phyloP scores from a whole-genome alignment of 2,797 vertebrate genomes.

The Danio aesculapii region DNA sequence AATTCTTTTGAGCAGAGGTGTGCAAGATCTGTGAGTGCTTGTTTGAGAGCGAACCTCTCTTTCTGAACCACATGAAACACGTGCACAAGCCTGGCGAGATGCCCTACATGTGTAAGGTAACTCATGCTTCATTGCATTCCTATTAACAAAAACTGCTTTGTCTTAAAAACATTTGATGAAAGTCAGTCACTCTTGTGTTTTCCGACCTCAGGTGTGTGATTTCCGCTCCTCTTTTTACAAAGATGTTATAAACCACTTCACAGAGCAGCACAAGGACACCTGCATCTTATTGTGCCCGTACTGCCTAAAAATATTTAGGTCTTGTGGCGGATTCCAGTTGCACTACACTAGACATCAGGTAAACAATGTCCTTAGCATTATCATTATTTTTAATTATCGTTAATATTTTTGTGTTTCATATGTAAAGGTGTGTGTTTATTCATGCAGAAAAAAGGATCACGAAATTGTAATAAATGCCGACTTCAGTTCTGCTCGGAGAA shows the following conservation, averaged over 20 bases:
- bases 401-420: background rate
- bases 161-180: background rate
- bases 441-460: conserved; percentile 84
- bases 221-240: conserved; percentile 93
- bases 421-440: conserved; percentile 14
- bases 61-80: conserved; percentile 95
- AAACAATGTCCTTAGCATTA: background rate
- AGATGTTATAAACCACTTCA: conserved; percentile 87
- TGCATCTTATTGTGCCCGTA: conserved; percentile 87
- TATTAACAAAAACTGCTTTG: background rate
- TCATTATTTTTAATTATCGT: too few species aligned
- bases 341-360: conserved; percentile 93
- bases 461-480: conserved; percentile 89
- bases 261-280: conserved; percentile 83
- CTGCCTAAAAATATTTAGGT: conserved; percentile 90
- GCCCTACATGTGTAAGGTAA: conserved; percentile 94
- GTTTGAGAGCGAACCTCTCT: conserved; percentile 83
- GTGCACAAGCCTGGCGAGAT: conserved; percentile 95
- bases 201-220: conserved; percentile 83
- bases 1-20: conserved; percentile 74
- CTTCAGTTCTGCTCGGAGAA: conserved; percentile 90
- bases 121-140: background rate
- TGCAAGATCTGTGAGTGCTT: conserved; percentile 95
- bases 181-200: background rate
- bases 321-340: conserved; percentile 85